These are phyloP conservation scores for Tauraco erythrolophus DNA, from an alignment of 2,113 vertebrate genomes.

Conservation along the genomic window DNA sequence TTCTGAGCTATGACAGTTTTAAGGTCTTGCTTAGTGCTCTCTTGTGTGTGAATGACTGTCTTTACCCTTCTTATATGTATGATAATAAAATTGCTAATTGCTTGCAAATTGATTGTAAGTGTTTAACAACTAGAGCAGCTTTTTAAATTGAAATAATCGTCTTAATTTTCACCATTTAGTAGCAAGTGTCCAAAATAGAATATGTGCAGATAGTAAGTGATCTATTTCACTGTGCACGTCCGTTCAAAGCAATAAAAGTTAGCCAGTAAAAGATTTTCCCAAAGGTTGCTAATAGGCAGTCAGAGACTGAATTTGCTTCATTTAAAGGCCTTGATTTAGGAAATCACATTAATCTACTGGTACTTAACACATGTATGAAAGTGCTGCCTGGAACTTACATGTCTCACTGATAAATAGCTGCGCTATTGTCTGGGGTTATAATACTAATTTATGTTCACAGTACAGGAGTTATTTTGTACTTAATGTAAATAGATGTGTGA, in stretches of 20 bases:
- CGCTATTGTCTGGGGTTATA: neutral
- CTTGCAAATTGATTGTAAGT: neutral
- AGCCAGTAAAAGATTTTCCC: neutral
- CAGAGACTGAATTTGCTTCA: neutral
- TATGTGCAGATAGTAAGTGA: neutral
- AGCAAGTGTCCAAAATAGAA: neutral
- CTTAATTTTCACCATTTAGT: neutral
- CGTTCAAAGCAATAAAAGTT: neutral
- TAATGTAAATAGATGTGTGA: neutral
- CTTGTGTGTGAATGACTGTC: neutral
- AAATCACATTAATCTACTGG: neutral
- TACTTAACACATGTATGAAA: neutral
- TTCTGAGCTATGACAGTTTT: neutral
- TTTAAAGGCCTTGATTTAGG: conserved; percentile 3
- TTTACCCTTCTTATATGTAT: neutral
- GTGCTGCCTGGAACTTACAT: neutral
- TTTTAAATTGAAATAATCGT: neutral
- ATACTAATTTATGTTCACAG: neutral
- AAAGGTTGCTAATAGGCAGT: neutral
- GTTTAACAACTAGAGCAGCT: neutral
- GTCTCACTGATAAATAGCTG: neutral
- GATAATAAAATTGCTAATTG: neutral
- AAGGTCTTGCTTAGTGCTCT: neutral
- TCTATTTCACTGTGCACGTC: neutral
- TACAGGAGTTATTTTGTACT: neutral